These are phyloP conservation scores for Pseudopodoces humilis DNA, from an alignment of 2,113 vertebrate species.

Conservation along the genomic window DNA sequence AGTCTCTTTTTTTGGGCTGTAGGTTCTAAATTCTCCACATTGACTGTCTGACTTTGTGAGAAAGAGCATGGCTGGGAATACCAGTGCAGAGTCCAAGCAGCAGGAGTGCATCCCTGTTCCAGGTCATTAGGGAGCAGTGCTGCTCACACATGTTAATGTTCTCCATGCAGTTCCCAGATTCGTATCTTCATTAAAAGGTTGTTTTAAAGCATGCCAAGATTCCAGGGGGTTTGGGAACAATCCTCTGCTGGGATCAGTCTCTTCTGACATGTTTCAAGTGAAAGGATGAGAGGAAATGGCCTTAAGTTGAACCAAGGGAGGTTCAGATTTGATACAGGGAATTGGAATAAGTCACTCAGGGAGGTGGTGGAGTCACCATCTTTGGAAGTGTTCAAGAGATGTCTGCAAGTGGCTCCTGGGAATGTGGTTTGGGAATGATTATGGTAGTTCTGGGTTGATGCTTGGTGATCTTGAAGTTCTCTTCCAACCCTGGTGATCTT, in stretches of 20 bases:
- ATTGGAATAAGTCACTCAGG: neutral
- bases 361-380: neutral
- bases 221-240: neutral
- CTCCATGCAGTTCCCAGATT: neutral
- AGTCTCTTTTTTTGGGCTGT: neutral
- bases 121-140: no score
- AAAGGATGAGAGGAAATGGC: neutral
- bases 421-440: neutral
- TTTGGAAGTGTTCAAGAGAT: neutral
- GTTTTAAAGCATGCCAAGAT: neutral
- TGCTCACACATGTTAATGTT: fast-evolving
- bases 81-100: neutral
- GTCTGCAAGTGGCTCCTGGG: neutral
- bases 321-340: neutral
- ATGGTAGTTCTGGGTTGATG: neutral
- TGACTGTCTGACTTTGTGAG: neutral
- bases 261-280: neutral
- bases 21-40: neutral
- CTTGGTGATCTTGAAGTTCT: neutral
- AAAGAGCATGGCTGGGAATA: neutral
- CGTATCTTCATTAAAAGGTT: fast-evolving
- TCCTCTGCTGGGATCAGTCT: neutral
- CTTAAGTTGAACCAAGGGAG: neutral
- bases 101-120: neutral
- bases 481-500: neutral